Base-by-base conservation (phyloP, 2,888 invertebrate species). In the Cecidostiba fungosa region DNA sequence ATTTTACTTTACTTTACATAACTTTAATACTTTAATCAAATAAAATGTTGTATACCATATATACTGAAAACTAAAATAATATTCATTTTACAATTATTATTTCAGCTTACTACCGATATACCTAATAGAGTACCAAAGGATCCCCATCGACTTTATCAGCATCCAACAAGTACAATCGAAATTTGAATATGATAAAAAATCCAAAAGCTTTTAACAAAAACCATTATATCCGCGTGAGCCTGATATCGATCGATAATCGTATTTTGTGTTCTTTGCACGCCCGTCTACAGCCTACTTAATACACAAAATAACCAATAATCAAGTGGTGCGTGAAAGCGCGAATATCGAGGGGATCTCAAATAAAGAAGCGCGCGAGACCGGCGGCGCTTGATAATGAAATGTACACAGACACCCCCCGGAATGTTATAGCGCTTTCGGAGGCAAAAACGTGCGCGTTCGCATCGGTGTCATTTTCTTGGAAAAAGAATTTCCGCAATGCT, bases 341-440 rank as follows among this genome's bases (percentile, higher is more conserved):
- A 66, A 78, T 78, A 84, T 84, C 36, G 78, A 78, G 73, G 66
- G 78, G 84, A 79, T 84, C 66, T 36, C 79, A 76, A 84, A 84
- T 79, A 84, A 84, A 79, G 50, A 69, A 69, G 74, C n/a, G 69
- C 16, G 32, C 19, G 66, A 36, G 36, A 73, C 12, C 12, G 23
- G 36, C 88, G 29, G 3, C 62, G 36, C 50, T 74, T 66, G 50
- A 43, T 81, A 81, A 81, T 81, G 73, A 74, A 74, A 73, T 81
- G 81, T 81, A 81, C 81, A 81, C 74, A 50, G 54, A 16, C 77
- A n/a, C 32, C 54, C 19, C 19, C 73, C 50, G 47, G 47, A 16
- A 47, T 47, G 16, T 50, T 50, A 50, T 36, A n/a, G 26, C n/a
- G 47, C 32, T 39, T 32, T 29, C 47, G 8, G 47, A 47, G 12